Conservation (phyloP, 2,797 vertebrate genomes). For the Helarctos malayanus region DNA sequence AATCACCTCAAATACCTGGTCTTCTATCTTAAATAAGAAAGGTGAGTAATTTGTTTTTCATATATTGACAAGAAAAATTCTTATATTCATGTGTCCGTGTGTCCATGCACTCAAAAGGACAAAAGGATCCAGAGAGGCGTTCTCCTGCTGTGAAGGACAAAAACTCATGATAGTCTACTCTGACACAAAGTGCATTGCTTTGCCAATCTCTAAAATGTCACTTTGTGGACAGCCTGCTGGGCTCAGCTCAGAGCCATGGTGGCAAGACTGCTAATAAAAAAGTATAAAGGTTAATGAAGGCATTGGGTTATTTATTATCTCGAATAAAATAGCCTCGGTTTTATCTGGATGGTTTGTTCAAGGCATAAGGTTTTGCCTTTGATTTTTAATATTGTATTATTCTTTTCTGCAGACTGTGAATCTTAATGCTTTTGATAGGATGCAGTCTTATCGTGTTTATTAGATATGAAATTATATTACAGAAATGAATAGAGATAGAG, state of each 20-base stretch:
- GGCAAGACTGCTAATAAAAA: slow-evolving; percentile 88
- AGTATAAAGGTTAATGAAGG: slow-evolving; percentile 94
- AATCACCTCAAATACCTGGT: neutral
- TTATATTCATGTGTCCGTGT: neutral
- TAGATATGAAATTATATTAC: slow-evolving; percentile 62
- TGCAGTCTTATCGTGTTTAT: slow-evolving; percentile 68
- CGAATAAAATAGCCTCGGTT: slow-evolving; percentile 83
- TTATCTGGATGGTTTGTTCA: slow-evolving; percentile 82
- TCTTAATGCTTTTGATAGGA: slow-evolving; percentile 69
- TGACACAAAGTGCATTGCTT: slow-evolving; percentile 82
- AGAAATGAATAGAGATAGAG: slow-evolving; percentile 59
- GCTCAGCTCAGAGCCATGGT: slow-evolving; percentile 83
- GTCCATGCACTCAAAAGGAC: slow-evolving; percentile 70
- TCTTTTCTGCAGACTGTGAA: slow-evolving; percentile 60
- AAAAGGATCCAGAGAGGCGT: slow-evolving; percentile 76
- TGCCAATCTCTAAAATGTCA: slow-evolving; percentile 91
- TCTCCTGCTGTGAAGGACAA: slow-evolving; percentile 88
- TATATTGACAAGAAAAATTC: slow-evolving; percentile 73
- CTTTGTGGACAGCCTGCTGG: slow-evolving; percentile 88
- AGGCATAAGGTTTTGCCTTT: slow-evolving; percentile 84
- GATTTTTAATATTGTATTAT: slow-evolving; percentile 81
- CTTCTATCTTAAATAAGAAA: slow-evolving; percentile 68
- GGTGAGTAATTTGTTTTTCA: slow-evolving; percentile 64
- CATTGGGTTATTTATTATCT: slow-evolving; percentile 85
- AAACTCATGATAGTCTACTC: slow-evolving; percentile 85